A percentile compares a stretch with the other conserved stretches of the same genome.
Evolutionary conservation across 2,797 vertebrate genomes (phyloP).

Genomic region (Paguma larvata): DNA sequence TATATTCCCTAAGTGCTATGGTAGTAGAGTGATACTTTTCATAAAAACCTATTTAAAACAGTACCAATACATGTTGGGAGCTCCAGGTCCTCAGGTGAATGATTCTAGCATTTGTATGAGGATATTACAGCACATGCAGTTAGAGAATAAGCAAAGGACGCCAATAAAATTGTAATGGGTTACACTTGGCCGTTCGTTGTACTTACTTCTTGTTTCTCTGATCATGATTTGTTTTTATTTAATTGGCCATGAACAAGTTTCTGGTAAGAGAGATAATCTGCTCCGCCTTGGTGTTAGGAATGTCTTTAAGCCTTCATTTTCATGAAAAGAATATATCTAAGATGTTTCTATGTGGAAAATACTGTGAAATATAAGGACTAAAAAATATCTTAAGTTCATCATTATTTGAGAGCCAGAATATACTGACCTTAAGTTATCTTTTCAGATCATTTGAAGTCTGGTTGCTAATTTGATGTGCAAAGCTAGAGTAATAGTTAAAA

Average conservation of each 20-base stretch:
- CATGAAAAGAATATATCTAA: slow-evolving; percentile 5
- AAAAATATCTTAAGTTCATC: slow-evolving; percentile 46
- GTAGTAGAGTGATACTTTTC: neutral
- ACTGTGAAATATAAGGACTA: slow-evolving; percentile 33
- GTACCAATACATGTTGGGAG: neutral
- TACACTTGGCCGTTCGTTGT: neutral
- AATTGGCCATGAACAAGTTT: neutral
- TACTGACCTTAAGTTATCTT: slow-evolving; percentile 1
- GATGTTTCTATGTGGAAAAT: slow-evolving; percentile 44
- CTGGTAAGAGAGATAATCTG: neutral
- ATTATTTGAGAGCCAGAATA: slow-evolving; percentile 51
- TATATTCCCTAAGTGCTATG: neutral
- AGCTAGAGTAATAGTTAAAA: neutral
- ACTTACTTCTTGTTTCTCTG: slow-evolving; percentile 36
- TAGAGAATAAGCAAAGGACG: neutral
- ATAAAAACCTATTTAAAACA: slow-evolving; percentile 36
- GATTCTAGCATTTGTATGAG: neutral
- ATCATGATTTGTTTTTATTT: slow-evolving; percentile 11
- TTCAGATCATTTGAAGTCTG: slow-evolving; percentile 56
- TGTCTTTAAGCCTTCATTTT: slow-evolving; percentile 57
- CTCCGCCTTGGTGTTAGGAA: neutral
- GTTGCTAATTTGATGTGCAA: slow-evolving; percentile 20
- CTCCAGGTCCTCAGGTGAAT: neutral
- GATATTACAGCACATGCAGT: neutral
- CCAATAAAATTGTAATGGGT: neutral